Evolutionary conservation across 2,113 vertebrate species (phyloP), one percentile per base, ranked within the genome.

Genomic region (Pluvianellus socialis): DNA sequence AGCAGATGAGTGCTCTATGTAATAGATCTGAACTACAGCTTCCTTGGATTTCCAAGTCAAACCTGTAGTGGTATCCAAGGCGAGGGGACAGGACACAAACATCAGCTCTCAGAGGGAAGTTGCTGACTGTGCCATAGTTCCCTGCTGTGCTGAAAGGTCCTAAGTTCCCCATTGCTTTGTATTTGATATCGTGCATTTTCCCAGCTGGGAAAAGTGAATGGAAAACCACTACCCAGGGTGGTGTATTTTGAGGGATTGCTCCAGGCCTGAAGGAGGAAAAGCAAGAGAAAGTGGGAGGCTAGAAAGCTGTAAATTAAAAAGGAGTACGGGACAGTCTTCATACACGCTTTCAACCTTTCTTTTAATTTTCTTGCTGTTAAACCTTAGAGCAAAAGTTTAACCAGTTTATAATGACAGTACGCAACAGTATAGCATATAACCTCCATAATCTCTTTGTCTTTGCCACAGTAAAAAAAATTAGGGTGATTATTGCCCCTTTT

Each of bases 131-230:
- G 22, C 38, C 16, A 8, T 30, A 40, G 56, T 21, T 77, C 45
- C 13, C 4, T 68, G 17, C 8, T n/a, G 13, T 0, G 0, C 55
- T 49, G 22, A 40, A 84, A 73, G 23, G 10, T n/a, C 24, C 13
- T 45, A 23, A 61, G 26, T 66, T 79, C 52, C 7, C 16, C 55
- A 0, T 22, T 68, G 15, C 32, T 76, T 85, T 74, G 16, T 59
- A 13, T 62, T 72, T 80, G 40, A 20, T 68, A 20, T 2, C 1
- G 4, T 52, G 9, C 7, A 9, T 58, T 87, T 90, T 77, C 35
- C 33, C 50, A 20, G 1, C 0, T 88, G 38, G 32, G 32, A 90
- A 79, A 74, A 40, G 10, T 10, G 28, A 66, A 50, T 18, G 35
- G 17, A 65, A 83, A 86, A 70, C 10, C 0, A 6, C 40, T 68